Conservation (phyloP, 2,888 invertebrate genomes). For the Lithophane ornitopus region DNA sequence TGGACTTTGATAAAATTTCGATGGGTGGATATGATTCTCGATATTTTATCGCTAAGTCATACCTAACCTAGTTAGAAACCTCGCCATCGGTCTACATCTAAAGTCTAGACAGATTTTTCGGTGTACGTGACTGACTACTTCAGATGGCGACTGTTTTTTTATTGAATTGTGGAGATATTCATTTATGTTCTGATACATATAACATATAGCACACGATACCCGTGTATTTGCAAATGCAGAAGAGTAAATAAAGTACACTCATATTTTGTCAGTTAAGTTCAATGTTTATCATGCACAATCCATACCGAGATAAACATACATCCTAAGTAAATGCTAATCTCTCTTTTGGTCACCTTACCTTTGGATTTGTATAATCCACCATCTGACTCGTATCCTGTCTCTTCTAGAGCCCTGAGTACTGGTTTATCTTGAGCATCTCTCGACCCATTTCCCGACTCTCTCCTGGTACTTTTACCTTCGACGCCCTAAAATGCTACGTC, state of each 20-base stretch:
- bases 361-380: not conserved
- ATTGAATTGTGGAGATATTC: not conserved
- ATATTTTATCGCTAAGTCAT: not conserved
- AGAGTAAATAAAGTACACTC: too few species aligned
- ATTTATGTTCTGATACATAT: not conserved
- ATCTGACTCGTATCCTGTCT: not conserved
- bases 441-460: conserved; percentile 66
- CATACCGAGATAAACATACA: not conserved
- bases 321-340: not conserved
- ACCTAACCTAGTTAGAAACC: conserved; percentile 10
- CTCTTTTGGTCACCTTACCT: not conserved
- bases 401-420: not conserved
- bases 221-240: not conserved
- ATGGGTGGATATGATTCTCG: not conserved
- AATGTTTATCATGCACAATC: not conserved
- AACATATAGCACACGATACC: not conserved
- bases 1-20: not conserved
- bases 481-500: conserved; percentile 75
- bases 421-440: conserved; percentile 24
- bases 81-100: not conserved
- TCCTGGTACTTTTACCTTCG: conserved; percentile 73
- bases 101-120: conserved; percentile 24
- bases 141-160: not conserved
- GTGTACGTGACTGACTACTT: not conserved
- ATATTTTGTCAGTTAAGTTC: not conserved